Base-by-base conservation (phyloP, 2,797 vertebrate genomes). In the Coregonus ussuriensis region DNA sequence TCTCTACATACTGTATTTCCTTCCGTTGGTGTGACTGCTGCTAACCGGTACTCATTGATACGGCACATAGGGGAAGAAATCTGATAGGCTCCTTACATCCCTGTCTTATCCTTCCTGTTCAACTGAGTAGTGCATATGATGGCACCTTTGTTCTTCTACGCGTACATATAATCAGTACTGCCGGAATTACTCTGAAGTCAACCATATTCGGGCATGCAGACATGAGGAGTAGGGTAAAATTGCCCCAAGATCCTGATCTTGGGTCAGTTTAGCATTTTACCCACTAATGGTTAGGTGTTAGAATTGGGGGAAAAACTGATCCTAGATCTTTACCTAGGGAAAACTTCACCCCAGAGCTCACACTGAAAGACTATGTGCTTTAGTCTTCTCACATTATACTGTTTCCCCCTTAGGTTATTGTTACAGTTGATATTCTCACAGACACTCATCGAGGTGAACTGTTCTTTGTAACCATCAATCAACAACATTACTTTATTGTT, bases 1-100 rank as follows among this genome's bases (percentile, higher is more conserved):
- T 79, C 78, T 79, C 51, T 72, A 25, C 70, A 70, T 81, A 83
- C 71, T 31, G 78, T 81, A 78, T 71, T 82, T 86, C 80, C 80
- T 82, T 83, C 84, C 80, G 78, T 75, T 78, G 83, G 82, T 81
- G 80, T 77, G 82, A 78, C 80, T 80, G 71, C 78, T 53, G 77
- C 81, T 69, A 77, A 67, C 11, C 71, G 51, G 76, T 80, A 76
- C 71, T 83, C 77, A 54, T 67, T 35, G 31, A 35, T 29, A 72
- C 6, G 13, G 69, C 52, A 33, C 15, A 16, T 54, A 14, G 29
- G 31, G 31, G 71, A 72, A 56, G 51, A 52, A 29, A 52, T 51
- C 47, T 53, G 71, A 72, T 71, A 21, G 52, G 51, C 15, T 54
- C 53, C 5, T 54, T 54, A 9, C 52, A 31, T 29, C 71, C 15